Conservation (phyloP, 2,797 vertebrate species). For the Champsocephalus gunnari region DNA sequence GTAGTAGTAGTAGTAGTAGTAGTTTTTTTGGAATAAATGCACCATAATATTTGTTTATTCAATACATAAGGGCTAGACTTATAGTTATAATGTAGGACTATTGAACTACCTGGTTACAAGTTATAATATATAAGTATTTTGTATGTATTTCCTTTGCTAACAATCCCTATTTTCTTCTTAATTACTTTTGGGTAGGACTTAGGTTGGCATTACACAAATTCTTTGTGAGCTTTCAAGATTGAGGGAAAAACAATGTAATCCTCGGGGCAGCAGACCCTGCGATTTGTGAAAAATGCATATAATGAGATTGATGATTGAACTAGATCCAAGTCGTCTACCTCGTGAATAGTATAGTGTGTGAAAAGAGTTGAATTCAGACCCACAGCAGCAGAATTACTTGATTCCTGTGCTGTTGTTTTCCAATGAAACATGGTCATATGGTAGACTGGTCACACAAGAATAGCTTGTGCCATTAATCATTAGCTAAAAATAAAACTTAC, state of each 20-base stretch:
- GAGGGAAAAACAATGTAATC: slow-evolving; percentile 22
- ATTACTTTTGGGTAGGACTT: slow-evolving; percentile 9
- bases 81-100: no score
- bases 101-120: no score
- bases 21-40: neutral
- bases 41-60: neutral
- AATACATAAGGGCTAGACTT: neutral
- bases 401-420: slow-evolving; percentile 45
- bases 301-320: slow-evolving; percentile 15
- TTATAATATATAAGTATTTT: neutral
- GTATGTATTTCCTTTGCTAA: neutral
- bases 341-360: neutral
- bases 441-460: slow-evolving; percentile 35
- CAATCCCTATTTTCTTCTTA: neutral
- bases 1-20: neutral
- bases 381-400: slow-evolving; percentile 8
- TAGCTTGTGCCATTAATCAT: slow-evolving; percentile 59
- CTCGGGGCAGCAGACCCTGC: slow-evolving; percentile 8
- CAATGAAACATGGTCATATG: slow-evolving; percentile 29
- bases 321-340: slow-evolving; percentile 15
- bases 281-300: slow-evolving; percentile 34
- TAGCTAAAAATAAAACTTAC: slow-evolving; percentile 68
- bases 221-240: neutral
- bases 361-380: slow-evolving; percentile 23
- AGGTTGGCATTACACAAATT: slow-evolving; percentile 9